phyloP scores from a whole-genome alignment of 2,113 vertebrate species.

The Gymnogyps californianus region DNA sequence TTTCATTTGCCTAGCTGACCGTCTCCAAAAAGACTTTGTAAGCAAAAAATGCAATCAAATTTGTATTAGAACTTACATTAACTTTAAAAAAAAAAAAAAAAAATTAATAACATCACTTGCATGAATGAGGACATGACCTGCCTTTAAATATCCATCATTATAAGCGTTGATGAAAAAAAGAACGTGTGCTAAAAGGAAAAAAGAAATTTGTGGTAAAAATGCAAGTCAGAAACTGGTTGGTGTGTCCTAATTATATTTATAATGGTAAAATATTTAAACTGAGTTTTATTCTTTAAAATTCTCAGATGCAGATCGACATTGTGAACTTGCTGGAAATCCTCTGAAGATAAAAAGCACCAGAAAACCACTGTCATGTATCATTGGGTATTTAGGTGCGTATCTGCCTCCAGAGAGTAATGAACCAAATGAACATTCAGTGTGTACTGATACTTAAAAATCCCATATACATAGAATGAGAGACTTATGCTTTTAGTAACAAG shows the following conservation, averaged over 20 bases:
- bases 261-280: neutral
- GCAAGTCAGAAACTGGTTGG: neutral
- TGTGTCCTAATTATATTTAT: neutral
- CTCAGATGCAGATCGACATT: slow-evolving; percentile 91
- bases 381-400: slow-evolving; percentile 93
- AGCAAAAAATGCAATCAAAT: neutral
- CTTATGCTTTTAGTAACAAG: neutral
- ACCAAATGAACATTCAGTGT: neutral
- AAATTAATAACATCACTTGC: neutral
- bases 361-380: slow-evolving; percentile 90
- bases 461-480: neutral
- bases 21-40: neutral
- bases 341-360: slow-evolving; percentile 88
- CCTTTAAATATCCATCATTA: neutral
- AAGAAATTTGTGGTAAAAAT: neutral
- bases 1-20: neutral
- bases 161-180: neutral
- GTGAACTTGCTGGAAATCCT: slow-evolving; percentile 85
- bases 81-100: neutral
- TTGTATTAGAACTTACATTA: neutral
- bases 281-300: slow-evolving; percentile 55
- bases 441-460: neutral
- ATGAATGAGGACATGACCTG: neutral
- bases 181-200: neutral
- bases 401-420: neutral